phyloP scores from a whole-genome alignment of 2,797 vertebrate genomes.

The Periophthalmus magnuspinnatus region DNA sequence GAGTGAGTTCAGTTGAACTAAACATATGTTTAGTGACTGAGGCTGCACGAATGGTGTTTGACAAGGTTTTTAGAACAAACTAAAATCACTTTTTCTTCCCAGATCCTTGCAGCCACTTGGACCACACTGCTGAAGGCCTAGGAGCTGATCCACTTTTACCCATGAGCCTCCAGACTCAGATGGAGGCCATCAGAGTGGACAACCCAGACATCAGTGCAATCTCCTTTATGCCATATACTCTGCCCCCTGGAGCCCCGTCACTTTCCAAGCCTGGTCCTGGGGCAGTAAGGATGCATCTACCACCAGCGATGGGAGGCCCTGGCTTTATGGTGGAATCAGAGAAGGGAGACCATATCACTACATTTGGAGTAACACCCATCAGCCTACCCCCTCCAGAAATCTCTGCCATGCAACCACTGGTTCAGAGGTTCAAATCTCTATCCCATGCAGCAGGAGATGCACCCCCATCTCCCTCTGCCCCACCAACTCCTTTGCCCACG shows the following conservation, averaged over 20 bases:
- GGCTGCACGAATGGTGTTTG: not conserved
- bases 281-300: slow-evolving; percentile 77
- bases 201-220: slow-evolving; percentile 77
- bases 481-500: slow-evolving; percentile 64
- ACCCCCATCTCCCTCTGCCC: slow-evolving; percentile 1
- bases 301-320: slow-evolving; percentile 63
- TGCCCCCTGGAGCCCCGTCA: not conserved
- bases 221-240: slow-evolving; percentile 77
- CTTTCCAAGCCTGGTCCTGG: slow-evolving; percentile 64
- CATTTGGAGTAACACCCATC: slow-evolving; percentile 77
- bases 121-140: slow-evolving; percentile 75
- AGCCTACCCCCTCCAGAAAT: slow-evolving; percentile 61
- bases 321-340: slow-evolving; percentile 71
- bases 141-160: slow-evolving; percentile 38
- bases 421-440: slow-evolving; percentile 84
- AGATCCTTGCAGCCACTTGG: slow-evolving; percentile 93
- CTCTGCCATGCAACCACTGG: slow-evolving; percentile 79
- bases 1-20: too few species aligned
- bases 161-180: slow-evolving; percentile 25
- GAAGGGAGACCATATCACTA: slow-evolving; percentile 80
- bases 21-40: too few species aligned
- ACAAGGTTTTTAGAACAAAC: not conserved
- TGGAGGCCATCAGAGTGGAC: slow-evolving; percentile 50
- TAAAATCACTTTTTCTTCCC: not conserved
- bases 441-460: slow-evolving; percentile 60